A percentile compares a stretch with the other conserved stretches of the same genome.
These are phyloP conservation scores for Axis porcinus DNA, from an alignment of 2,113 vertebrate species.

Conservation along the genomic window DNA sequence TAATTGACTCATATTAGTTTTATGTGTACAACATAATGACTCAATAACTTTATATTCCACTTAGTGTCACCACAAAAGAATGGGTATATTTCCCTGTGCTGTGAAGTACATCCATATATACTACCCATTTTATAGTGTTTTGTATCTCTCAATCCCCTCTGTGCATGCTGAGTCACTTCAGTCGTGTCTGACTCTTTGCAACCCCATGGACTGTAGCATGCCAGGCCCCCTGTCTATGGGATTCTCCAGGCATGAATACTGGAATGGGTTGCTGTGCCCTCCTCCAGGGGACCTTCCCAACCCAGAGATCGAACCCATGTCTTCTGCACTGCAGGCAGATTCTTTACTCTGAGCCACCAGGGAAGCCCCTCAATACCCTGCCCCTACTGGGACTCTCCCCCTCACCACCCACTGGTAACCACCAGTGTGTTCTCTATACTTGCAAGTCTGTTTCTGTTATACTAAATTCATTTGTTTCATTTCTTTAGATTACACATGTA, in stretches of 20 bases:
- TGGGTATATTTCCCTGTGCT: background rate
- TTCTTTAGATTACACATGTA: background rate
- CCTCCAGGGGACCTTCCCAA: background rate
- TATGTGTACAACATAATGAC: background rate
- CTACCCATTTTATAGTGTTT: background rate
- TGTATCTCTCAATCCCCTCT: background rate
- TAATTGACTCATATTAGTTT: background rate
- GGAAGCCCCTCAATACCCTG: background rate
- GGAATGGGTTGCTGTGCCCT: background rate
- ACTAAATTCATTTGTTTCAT: background rate
- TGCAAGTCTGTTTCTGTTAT: background rate
- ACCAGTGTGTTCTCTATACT: background rate
- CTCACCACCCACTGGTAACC: background rate
- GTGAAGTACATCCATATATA: background rate
- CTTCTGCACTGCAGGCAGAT: background rate
- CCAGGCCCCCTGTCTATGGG: background rate
- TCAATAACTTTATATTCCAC: background rate
- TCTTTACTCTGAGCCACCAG: background rate
- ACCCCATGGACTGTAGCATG: fast-evolving
- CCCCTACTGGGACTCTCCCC: background rate
- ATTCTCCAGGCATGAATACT: background rate
- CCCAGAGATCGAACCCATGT: background rate
- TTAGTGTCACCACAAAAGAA: background rate
- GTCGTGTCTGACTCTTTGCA: background rate
- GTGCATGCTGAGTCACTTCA: background rate